Evolutionary conservation across 2,888 invertebrate species (phyloP).

Genomic region (Ischnus inquisitorius): DNA sequence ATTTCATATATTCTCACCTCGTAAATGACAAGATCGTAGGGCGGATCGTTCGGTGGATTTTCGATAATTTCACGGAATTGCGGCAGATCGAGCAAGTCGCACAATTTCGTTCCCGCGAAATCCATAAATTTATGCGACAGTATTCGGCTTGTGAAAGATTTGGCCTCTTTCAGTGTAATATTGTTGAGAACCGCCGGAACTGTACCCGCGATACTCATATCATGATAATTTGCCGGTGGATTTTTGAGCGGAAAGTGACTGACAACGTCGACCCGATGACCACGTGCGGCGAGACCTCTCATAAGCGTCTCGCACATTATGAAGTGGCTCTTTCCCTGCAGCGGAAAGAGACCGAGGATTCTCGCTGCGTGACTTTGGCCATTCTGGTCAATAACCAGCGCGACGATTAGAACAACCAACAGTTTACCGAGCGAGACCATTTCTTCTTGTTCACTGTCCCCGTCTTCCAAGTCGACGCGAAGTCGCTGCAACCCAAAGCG

Average conservation of each 20-base stretch:
- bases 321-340: constrained; percentile 86
- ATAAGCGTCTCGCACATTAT: constrained; percentile 85
- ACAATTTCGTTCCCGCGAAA: constrained; percentile 58
- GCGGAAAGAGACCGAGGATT: constrained; percentile 86
- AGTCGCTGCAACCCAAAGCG: background rate
- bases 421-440: constrained; percentile 32
- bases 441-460: constrained; percentile 15
- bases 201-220: constrained; percentile 75
- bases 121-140: constrained; percentile 42
- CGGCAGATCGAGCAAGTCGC: constrained; percentile 65
- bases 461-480: background rate
- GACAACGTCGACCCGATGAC: constrained; percentile 86
- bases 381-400: constrained; percentile 35
- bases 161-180: constrained; percentile 69
- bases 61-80: constrained; percentile 71
- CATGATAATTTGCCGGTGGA: constrained; percentile 77
- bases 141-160: constrained; percentile 36
- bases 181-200: constrained; percentile 75
- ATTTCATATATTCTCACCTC: constrained; percentile 72
- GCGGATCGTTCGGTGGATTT: constrained; percentile 73
- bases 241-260: constrained; percentile 79
- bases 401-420: background rate
- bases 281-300: constrained; percentile 84
- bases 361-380: constrained; percentile 79
- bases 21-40: constrained; percentile 75